These are phyloP conservation scores for Aplocera efformata DNA, from an alignment of 2,888 invertebrate genomes.

Conservation along the genomic window DNA sequence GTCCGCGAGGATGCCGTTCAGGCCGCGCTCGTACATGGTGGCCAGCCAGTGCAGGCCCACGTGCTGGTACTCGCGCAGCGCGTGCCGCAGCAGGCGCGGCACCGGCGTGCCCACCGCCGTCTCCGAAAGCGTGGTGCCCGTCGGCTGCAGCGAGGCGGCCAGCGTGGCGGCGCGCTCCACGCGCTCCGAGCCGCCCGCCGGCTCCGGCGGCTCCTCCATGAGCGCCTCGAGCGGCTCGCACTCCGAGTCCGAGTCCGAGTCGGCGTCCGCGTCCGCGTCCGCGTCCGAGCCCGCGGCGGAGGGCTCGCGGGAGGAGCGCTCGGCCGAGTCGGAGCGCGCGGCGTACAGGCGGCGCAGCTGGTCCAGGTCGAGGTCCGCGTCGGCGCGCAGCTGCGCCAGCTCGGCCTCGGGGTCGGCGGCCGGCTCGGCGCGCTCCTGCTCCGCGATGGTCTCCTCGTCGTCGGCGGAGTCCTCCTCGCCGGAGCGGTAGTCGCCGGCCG, in stretches of 20 bases:
- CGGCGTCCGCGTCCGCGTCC: conserved; percentile 34
- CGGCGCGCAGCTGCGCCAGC: conserved; percentile 88
- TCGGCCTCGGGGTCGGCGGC: conserved; percentile 81
- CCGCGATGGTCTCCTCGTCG: conserved; percentile 69
- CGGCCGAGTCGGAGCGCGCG: conserved; percentile 30
- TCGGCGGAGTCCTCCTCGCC: conserved; percentile 83
- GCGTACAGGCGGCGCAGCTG: conserved; percentile 88
- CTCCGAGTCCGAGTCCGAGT: conserved; percentile 36
- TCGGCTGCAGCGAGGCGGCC: conserved; percentile 96
- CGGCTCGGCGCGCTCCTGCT: conserved; percentile 83
- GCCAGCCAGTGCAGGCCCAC: conserved; percentile 98
- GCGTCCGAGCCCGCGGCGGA: conserved; percentile 25
- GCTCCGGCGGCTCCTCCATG: conserved; percentile 20
- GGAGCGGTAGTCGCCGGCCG: conserved; percentile 64
- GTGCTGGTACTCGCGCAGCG: conserved; percentile 96
- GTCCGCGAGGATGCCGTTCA: conserved; percentile 98
- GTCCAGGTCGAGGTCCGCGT: conserved; percentile 90
- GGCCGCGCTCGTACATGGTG: conserved; percentile 95
- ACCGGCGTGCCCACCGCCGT: conserved; percentile 96
- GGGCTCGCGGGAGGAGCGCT: too few relatives aligned
- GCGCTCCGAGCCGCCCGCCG: conserved; percentile 76
- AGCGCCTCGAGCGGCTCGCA: conserved; percentile 32
- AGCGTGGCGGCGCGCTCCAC: conserved; percentile 93
- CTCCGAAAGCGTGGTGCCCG: conserved; percentile 97
- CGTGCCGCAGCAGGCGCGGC: conserved; percentile 94